Evolutionary conservation across 2,888 invertebrate species (phyloP), one percentile per base, ranked within the genome.

Genomic region (Diploptera punctata): DNA sequence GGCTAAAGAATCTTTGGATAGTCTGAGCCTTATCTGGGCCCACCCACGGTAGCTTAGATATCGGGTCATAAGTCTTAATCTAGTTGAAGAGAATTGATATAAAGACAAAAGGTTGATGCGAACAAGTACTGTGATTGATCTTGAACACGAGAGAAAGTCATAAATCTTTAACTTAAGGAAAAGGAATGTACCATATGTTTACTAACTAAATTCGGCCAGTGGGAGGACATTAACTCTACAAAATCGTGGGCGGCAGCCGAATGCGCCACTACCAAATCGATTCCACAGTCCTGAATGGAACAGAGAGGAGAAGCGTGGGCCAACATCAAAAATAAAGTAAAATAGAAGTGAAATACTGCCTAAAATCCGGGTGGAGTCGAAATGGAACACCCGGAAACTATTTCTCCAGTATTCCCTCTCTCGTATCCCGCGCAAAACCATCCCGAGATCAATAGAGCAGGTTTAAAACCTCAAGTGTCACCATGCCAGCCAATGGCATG

Each of bases 361-460:
- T 29, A 61, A 61, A 38, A 61, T 61, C 61, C 61, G 38, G 61
- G 38, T 10, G 61, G 33, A 61, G 38, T 38, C 38, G n/a, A 38
- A 38, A 38, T 38, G 33, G 61, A 61, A 19, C 52, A 68, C 68
- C 68, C 49, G 54, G 49, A 49, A 68, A 54, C 68, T 19, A 26
- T 44, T 26, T 29, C 26, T 26, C 47, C 24, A 18, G 26, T 44
- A 26, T 24, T 47, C 18, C 26, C n/a, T n/a, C n/a, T n/a, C n/a
- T n/a, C n/a, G n/a, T 16, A 16, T 65, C 26, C 47, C 65, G 65
- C 65, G 65, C 65, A 65, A 44, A 43, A 26, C 65, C 44, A 26
- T 16, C 24, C 16, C 18, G 16, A 65, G 65, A 65, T 65, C 65
- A 65, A 65, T 65, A 65, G 65, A 44, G 47, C 65, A 21, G 44